Percentiles rank a stretch among this genome's conserved stretches.
Conservation (phyloP, 2,888 invertebrate species). For the Tortricodes alternella region DNA sequence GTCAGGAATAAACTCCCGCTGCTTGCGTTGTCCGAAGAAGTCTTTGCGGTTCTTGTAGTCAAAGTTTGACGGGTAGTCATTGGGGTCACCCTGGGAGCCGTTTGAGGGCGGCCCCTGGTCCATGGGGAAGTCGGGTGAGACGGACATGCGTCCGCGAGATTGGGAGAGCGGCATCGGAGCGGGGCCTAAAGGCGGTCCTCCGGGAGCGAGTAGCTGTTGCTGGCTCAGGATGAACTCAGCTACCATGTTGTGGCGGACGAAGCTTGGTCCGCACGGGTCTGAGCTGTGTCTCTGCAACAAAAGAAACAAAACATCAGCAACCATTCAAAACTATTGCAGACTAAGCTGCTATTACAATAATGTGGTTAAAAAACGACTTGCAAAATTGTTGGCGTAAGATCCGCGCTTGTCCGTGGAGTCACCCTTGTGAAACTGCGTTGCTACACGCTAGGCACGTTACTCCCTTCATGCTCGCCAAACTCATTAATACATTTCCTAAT, state of each 20-base stretch:
- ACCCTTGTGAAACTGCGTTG: constrained; percentile 70
- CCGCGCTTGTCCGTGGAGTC: constrained; percentile 64
- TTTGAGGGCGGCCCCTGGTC: constrained; percentile 68
- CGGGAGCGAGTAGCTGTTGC: constrained; percentile 77
- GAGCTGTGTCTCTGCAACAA: constrained; percentile 78
- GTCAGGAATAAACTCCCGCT: constrained; percentile 98
- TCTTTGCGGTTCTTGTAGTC: constrained; percentile 89
- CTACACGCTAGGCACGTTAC: constrained; percentile 61
- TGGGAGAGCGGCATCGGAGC: constrained; percentile 64
- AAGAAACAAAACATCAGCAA: constrained; percentile 54
- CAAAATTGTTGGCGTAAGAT: constrained; percentile 71
- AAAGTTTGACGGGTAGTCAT: constrained; percentile 77
- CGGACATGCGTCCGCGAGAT: constrained; percentile 65
- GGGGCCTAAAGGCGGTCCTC: constrained; percentile 64
- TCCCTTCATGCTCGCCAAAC: constrained; percentile 66
- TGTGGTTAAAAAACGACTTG: constrained; percentile 67
- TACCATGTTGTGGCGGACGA: constrained; percentile 90
- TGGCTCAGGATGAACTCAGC: constrained; percentile 92
- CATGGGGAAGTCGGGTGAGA: constrained; percentile 74
- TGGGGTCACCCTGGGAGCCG: constrained; percentile 53
- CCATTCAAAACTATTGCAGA: constrained; percentile 46
- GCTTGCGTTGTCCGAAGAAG: constrained; percentile 94
- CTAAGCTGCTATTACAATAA: constrained; percentile 41
- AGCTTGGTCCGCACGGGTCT: constrained; percentile 74
- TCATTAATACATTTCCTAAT: constrained; percentile 71